Evolutionary conservation across 2,888 invertebrate species (phyloP), one percentile per base, ranked within the genome.

Genomic region (Campoletis raptor): DNA sequence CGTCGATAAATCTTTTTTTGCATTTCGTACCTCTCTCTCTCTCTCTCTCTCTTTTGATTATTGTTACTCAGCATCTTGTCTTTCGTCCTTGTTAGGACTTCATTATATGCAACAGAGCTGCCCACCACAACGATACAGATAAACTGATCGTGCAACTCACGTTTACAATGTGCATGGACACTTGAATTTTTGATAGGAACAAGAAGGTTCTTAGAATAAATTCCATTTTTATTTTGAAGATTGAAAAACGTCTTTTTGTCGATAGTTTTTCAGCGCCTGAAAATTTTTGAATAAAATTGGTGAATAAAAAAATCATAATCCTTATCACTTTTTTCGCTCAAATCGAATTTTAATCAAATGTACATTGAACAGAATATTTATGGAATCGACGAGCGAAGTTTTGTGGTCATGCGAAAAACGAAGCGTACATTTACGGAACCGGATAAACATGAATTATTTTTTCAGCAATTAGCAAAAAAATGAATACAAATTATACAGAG

Each of bases 71-170:
- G n/a, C 30, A 30, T 48, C 73, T 66, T 54, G 54, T 69, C 40
- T 74, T 74, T 83, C 67, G 48, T 87, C 66, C 70, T 84, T 81
- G 67, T 64, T 76, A 57, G 54, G 66, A 76, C 52, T 74, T 48
- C 42, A 82, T 77, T n/a, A n/a, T 78, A 78, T 74, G 36, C 73
- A 69, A 70, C 69, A 21, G 69, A 78, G 85, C 36, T 77, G 40
- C 21, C 40, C 6, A 21, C 24, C 77, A 42, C 70, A 64, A 61
- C 18, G 66, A 81, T 80, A 67, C 77, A 42, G 70, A n/a, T 15
- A 48, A 81, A 76, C 48, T 64, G 80, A 81, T 83, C 54, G 70
- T 52, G 24, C 40, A 64, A 83, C 72, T 61, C 64, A 37, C 54
- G 54, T 18, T 52, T 66, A 18, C 37, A 83, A 76, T 30, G 3